These are phyloP conservation scores for Orthosia incerta DNA, from an alignment of 2,888 invertebrate species.

Conservation along the genomic window DNA sequence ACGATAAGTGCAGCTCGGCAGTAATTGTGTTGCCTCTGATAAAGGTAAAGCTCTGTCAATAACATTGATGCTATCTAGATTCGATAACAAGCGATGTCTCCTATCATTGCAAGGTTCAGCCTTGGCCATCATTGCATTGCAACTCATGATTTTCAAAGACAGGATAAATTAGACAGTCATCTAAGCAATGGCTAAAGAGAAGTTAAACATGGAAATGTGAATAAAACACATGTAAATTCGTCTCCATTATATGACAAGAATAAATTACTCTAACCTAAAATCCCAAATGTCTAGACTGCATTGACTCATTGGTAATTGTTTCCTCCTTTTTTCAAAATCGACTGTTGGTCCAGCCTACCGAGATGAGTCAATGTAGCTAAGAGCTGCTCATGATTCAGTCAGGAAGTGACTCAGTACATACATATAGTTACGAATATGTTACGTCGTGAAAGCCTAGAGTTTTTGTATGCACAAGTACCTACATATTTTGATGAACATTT, in stretches of 20 bases:
- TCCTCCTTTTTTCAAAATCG: slow-evolving; percentile 45
- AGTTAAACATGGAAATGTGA: background rate
- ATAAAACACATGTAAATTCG: slow-evolving; percentile 22
- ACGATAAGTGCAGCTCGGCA: slow-evolving; percentile 42
- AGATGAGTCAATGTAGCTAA: slow-evolving; percentile 48
- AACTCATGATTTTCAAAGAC: slow-evolving; percentile 2
- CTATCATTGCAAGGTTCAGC: slow-evolving; percentile 34
- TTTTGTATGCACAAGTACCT: background rate
- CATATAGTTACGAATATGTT: background rate
- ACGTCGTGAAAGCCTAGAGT: slow-evolving; percentile 26
- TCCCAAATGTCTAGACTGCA: slow-evolving; percentile 54
- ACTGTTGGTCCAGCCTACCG: slow-evolving; percentile 7
- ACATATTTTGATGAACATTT: background rate
- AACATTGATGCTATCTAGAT: slow-evolving; percentile 45
- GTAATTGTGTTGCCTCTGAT: slow-evolving; percentile 45
- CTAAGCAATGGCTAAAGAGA: background rate
- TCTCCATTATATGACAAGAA: slow-evolving; percentile 8
- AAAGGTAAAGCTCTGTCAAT: slow-evolving; percentile 51
- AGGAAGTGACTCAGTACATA: slow-evolving; percentile 41
- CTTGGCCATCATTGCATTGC: slow-evolving; percentile 22
- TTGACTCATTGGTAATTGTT: slow-evolving; percentile 42
- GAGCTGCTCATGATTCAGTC: slow-evolving; percentile 47
- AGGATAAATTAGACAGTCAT: no score
- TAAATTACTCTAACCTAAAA: slow-evolving; percentile 41
- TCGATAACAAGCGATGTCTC: slow-evolving; percentile 44